A percentile compares a stretch with the other conserved stretches of the same genome.
Conservation (phyloP, 2,797 vertebrate species). For the Podarcis siculus region DNA sequence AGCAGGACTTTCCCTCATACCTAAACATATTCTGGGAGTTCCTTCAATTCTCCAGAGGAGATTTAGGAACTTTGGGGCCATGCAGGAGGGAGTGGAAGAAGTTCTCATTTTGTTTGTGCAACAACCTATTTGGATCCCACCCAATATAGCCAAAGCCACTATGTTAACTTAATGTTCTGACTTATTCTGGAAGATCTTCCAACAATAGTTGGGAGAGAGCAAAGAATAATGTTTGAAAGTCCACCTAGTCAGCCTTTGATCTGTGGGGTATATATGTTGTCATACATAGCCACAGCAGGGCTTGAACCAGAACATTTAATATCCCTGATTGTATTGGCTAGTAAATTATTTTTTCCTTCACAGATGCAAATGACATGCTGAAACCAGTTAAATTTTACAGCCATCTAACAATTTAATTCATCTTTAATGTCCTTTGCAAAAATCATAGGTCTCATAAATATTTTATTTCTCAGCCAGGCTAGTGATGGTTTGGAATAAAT, state of each 20-base stretch:
- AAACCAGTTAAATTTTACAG: constrained; percentile 74
- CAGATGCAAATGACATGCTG: constrained; percentile 62
- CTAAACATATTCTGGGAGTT: no score
- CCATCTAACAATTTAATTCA: constrained; percentile 70
- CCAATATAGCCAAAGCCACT: background rate
- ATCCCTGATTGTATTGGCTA: constrained; percentile 19
- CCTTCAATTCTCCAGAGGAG: no score
- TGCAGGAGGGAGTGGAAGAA: background rate
- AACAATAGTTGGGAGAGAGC: background rate
- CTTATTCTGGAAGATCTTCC: background rate
- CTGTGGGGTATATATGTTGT: background rate
- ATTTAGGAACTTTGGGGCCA: background rate
- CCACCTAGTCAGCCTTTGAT: background rate
- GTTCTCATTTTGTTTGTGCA: background rate
- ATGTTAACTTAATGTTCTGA: background rate
- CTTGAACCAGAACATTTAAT: constrained; percentile 3
- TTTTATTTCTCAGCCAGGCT: constrained; percentile 72
- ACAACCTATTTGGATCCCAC: background rate
- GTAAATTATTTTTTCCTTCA: constrained; percentile 60
- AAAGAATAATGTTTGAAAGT: background rate
- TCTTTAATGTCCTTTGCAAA: constrained; percentile 68
- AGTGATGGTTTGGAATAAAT: constrained; percentile 47
- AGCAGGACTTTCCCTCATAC: no score
- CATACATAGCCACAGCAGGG: background rate
- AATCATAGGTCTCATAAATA: constrained; percentile 74